Base-by-base conservation (phyloP, 1,140 invertebrate genomes). In the Aphaenogaster ashmeadi region DNA sequence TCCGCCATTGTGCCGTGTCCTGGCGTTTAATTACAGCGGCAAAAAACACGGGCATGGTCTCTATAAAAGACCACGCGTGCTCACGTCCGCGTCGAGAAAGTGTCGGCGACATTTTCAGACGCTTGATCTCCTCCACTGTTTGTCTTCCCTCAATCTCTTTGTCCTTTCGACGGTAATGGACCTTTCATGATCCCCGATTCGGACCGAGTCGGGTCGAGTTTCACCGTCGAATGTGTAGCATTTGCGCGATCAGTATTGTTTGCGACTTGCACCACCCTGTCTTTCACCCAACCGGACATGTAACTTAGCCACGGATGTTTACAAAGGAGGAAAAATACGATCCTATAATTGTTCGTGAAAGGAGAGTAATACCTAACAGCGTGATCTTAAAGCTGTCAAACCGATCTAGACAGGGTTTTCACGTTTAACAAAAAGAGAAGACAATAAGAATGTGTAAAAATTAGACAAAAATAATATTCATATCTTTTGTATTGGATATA, bases 1-100 rank as follows among this genome's bases (percentile, higher is more conserved):
- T 86, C 18, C 36, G 27, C 84, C 52, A 87, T 89, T 90, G 81
- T 90, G 56, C 66, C 67, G 38, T 47, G 27, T 52, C 15, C 66
- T 52, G 88, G 41, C 58, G 88, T 80, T 90, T 90, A 90, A 90
- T 90, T 90, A 89, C 88, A 79, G 52, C 41, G 38, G n/a, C 52
- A 87, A 89, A 50, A 89, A 84, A 79, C 58, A 58, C 33, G 11
- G 41, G 8, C n/a, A 56, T 50, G 52, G 41, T 54, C 75, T 71
- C 75, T 47, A 38, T 71, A 75, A 67, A 60, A 52, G 36, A 1
- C 54, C 13, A 8, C 27, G 36, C 38, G 47, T 21, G 21, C 11
- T 50, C 41, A 58, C 38, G n/a, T 36, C 8, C 15, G 36, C 60
- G 47, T 66, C 50, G 77, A 47, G 77, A 81, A 80, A 86, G 69